Conservation (phyloP, 1,140 invertebrate species). For the Spodoptera frugiperda region DNA sequence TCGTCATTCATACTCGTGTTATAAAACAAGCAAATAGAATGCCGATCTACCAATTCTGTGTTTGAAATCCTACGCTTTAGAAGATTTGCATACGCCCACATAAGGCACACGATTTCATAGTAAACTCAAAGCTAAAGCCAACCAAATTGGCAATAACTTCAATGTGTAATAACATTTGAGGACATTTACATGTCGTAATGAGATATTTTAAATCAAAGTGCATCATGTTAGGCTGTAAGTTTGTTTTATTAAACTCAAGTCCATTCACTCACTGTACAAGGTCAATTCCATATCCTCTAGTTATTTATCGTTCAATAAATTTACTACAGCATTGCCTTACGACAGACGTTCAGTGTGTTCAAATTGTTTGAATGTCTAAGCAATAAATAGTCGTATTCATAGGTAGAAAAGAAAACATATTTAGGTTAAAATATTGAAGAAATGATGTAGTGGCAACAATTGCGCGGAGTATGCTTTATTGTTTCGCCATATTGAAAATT, state of each 20-base stretch:
- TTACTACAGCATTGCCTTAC: background rate
- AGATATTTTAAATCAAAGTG: conserved; percentile 6
- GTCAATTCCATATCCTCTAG: conserved; percentile 6
- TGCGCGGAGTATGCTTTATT: too few species aligned
- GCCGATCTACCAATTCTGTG: too few species aligned
- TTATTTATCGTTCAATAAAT: conserved; percentile 21
- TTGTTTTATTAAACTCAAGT: conserved; percentile 31
- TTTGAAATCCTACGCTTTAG: too few species aligned
- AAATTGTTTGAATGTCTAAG: background rate
- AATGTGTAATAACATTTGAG: too few species aligned
- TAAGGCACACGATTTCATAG: too few species aligned
- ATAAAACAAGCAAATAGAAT: too few species aligned
- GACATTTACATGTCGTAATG: too few species aligned
- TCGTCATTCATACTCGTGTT: background rate
- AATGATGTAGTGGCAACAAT: too few species aligned
- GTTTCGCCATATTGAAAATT: too few species aligned
- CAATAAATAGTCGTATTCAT: background rate
- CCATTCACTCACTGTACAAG: conserved; percentile 22
- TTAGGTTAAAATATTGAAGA: background rate
- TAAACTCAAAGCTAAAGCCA: too few species aligned
- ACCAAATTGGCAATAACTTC: too few species aligned
- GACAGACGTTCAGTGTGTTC: background rate
- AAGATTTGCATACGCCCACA: too few species aligned
- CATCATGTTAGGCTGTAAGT: background rate
- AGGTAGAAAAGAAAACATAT: background rate